Evolutionary conservation across 2,797 vertebrate species (phyloP).

Genomic region (Sarcoramphus papa): DNA sequence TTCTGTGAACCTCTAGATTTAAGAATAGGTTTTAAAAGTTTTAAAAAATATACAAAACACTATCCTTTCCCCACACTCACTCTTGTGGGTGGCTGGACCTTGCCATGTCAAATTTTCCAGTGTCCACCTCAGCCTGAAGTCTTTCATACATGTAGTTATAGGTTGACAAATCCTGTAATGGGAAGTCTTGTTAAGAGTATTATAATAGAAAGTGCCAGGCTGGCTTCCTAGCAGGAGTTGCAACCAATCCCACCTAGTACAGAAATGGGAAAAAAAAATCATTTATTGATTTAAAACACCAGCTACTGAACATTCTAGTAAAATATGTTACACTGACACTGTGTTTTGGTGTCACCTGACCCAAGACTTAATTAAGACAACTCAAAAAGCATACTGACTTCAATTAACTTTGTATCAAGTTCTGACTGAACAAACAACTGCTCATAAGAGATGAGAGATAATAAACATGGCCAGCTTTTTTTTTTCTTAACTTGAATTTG

Average conservation of each 20-base stretch:
- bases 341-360: neutral
- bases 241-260: neutral
- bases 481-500: neutral
- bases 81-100: neutral
- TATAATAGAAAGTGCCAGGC: neutral
- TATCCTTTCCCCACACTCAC: neutral
- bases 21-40: neutral
- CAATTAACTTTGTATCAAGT: neutral
- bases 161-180: neutral
- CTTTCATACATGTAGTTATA: neutral
- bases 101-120: neutral
- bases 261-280: neutral
- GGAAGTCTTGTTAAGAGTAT: neutral
- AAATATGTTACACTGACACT: neutral
- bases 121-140: neutral
- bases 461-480: neutral
- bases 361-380: neutral
- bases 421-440: neutral
- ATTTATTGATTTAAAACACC: neutral
- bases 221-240: neutral
- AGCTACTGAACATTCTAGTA: neutral
- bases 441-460: neutral
- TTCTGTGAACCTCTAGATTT: neutral
- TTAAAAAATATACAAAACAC: neutral
- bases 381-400: neutral